A percentile compares a stretch with the other conserved stretches of the same genome.
These are phyloP conservation scores for Ochotona princeps DNA, from an alignment of 2,113 vertebrate genomes.

Conservation along the genomic window DNA sequence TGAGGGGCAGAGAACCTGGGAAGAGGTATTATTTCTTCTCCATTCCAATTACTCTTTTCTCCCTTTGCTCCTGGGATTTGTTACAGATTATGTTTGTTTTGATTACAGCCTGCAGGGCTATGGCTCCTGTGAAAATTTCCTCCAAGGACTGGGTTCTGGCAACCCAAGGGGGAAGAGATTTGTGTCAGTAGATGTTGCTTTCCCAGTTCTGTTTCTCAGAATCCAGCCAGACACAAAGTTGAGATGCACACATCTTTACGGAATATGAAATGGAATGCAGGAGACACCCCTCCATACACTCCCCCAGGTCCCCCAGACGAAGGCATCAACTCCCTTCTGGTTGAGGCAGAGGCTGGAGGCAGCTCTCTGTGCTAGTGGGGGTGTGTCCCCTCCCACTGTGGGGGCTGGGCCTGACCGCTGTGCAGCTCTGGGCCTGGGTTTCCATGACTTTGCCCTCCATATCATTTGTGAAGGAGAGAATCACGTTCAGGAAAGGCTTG, in stretches of 20 bases:
- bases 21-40: conserved; percentile 6
- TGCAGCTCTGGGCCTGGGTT: neutral
- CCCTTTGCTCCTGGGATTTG: neutral
- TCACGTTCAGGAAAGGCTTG: neutral
- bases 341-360: conserved; percentile 30
- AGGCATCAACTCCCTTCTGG: neutral
- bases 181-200: neutral
- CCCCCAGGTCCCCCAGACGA: neutral
- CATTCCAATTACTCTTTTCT: neutral
- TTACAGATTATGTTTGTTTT: conserved; percentile 34
- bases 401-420: neutral
- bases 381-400: neutral
- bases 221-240: neutral
- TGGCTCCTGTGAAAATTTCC: conserved; percentile 32
- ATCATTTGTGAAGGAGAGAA: neutral
- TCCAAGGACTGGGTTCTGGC: neutral
- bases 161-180: neutral
- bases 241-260: neutral
- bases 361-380: neutral
- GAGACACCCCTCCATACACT: too few species aligned
- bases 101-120: neutral
- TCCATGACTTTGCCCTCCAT: neutral
- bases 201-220: conserved; percentile 51
- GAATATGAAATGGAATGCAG: conserved; percentile 43
- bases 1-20: neutral